These are phyloP conservation scores for Petrocephalus microphthalmus DNA, from an alignment of 2,113 vertebrate species.

Conservation along the genomic window DNA sequence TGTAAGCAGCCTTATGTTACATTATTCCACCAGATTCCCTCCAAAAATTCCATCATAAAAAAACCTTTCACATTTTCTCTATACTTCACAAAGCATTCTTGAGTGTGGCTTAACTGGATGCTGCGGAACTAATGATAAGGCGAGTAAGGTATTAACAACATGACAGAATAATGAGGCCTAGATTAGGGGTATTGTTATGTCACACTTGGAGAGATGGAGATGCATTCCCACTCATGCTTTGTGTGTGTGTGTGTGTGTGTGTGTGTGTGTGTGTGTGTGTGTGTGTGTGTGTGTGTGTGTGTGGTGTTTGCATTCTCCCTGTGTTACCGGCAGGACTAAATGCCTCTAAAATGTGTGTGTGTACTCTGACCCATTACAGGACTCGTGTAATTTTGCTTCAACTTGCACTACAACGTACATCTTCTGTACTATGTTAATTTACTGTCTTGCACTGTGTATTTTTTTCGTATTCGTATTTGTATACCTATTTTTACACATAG, in stretches of 20 bases:
- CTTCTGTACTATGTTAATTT: too few species aligned
- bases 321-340: neutral
- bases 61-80: neutral
- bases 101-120: neutral
- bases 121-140: neutral
- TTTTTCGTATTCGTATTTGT: too few species aligned
- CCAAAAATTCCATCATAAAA: neutral
- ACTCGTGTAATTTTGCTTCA: too few species aligned
- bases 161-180: neutral
- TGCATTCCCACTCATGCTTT: neutral
- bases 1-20: neutral
- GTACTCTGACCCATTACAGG: too few species aligned
- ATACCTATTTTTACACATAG: too few species aligned
- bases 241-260: neutral
- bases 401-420: too few species aligned
- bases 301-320: neutral
- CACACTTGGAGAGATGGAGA: neutral
- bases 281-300: neutral
- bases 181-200: neutral
- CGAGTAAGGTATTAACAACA: neutral
- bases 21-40: neutral
- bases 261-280: neutral
- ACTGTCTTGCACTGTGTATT: too few species aligned
- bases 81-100: neutral
- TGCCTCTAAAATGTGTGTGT: neutral